A percentile compares a stretch with the other conserved stretches of the same genome.
Evolutionary conservation across 2,888 invertebrate genomes (phyloP).

Genomic region (Pachycephus smyrnensis): DNA sequence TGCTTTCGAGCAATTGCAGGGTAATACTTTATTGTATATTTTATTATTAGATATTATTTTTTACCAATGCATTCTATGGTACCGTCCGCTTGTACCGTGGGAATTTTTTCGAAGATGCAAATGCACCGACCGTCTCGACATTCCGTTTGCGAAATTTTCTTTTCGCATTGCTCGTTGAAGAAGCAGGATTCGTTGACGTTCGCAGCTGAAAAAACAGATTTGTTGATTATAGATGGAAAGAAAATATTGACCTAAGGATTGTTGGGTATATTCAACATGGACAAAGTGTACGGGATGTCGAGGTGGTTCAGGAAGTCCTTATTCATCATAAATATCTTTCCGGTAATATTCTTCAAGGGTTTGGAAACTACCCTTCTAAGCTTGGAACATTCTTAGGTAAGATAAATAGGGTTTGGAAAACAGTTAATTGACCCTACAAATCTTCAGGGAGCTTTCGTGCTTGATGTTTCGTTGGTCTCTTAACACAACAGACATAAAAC

Average conservation of each 20-base stretch:
- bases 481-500: neutral
- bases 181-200: slow-evolving; percentile 85
- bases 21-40: neutral
- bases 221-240: neutral
- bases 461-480: neutral
- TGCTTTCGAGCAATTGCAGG: neutral
- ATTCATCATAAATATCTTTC: neutral
- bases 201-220: slow-evolving; percentile 73
- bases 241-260: neutral
- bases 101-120: slow-evolving; percentile 84
- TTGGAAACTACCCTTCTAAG: neutral
- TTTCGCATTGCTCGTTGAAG: slow-evolving; percentile 88
- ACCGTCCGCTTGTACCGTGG: slow-evolving; percentile 78
- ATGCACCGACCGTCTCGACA: slow-evolving; percentile 83
- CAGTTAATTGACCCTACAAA: neutral
- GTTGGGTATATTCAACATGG: neutral
- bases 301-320: neutral
- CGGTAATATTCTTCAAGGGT: neutral
- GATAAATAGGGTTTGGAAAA: neutral
- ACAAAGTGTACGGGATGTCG: neutral
- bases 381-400: neutral
- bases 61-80: slow-evolving; percentile 81
- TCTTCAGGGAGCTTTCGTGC: neutral
- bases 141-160: slow-evolving; percentile 79
- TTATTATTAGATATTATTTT: neutral